Evolutionary conservation across 2,888 invertebrate genomes (phyloP), one percentile per base, ranked within the genome.

Genomic region (Mesochorus sp.): DNA sequence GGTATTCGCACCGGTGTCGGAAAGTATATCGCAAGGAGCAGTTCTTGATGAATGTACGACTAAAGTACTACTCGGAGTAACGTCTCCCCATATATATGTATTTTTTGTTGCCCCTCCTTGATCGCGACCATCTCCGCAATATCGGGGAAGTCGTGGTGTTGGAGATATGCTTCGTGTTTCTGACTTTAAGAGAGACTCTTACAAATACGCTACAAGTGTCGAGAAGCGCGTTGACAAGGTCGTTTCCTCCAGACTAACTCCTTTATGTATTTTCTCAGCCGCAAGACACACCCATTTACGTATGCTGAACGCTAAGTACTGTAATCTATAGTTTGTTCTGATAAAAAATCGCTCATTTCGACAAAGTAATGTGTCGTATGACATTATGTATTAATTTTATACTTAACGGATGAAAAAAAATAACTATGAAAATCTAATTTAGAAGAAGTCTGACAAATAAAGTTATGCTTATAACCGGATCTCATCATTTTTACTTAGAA

Each of bases 221-320:
- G 71, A 71, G 64, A n/a, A 55, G 49, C 68, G 67, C 75, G 83
- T 83, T 85, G 85, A 85, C 86, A 87, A 87, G 87, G 87, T 75
- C 86, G 71, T 70, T 61, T 51, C 71, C 75, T 72, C 79, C 77
- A 83, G 84, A 85, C 73, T 77, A 31, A 44, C 73, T 57, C 51
- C 31, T 51, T 19, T 66, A 39, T 28, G 53, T 70, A 74, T 80
- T 80, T 80, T 70, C 75, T 76, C 64, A 57, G n/a, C 8, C 62
- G 8, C 31, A 49, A 37, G 80, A 82, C 82, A 82, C 82, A 80
- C 83, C 83, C 75, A 80, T 42, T 28, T 57, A 68, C 42, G 21
- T 57, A 64, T 70, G 57, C 64, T 34, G n/a, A 26, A 51, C 42
- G 17, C 21, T 28, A 28, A 44, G 24, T 59, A 73, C 42, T 57